phyloP scores from a whole-genome alignment of 2,113 vertebrate species.

The Lipotes vexillifer region DNA sequence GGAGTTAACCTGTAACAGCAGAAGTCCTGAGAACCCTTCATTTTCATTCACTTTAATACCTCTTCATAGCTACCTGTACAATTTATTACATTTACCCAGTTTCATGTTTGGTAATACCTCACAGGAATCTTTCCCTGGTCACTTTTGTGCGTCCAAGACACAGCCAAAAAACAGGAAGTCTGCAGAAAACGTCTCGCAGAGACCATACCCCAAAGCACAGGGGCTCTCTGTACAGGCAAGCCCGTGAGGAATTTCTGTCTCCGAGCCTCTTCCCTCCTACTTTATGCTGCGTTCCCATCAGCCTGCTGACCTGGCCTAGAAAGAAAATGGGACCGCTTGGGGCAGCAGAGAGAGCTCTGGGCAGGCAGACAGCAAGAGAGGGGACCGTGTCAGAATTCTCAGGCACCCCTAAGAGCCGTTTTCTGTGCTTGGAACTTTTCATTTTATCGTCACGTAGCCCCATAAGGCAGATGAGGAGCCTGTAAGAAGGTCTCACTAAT shows the following conservation, averaged over 20 bases:
- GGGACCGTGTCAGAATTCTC: neutral
- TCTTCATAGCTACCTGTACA: neutral
- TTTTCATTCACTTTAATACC: neutral
- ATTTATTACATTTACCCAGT: neutral
- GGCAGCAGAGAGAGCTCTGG: neutral
- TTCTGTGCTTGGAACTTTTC: neutral
- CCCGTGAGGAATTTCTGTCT: neutral
- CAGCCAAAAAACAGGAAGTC: neutral
- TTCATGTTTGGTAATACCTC: neutral
- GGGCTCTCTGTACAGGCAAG: neutral
- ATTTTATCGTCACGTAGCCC: neutral
- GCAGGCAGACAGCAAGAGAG: too few relatives aligned
- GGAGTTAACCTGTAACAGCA: neutral
- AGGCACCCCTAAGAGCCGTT: neutral
- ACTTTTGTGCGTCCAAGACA: neutral
- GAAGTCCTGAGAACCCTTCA: neutral
- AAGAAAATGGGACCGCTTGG: neutral
- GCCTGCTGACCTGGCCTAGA: neutral
- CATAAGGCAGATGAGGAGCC: neutral
- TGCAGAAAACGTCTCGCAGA: rapidly evolving
- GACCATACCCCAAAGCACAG: neutral
- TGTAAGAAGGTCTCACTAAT: neutral
- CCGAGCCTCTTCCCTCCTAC: neutral
- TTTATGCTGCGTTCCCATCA: neutral
- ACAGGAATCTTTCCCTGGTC: neutral